phyloP scores from a whole-genome alignment of 2,113 vertebrate species.

The Ammospiza nelsoni region DNA sequence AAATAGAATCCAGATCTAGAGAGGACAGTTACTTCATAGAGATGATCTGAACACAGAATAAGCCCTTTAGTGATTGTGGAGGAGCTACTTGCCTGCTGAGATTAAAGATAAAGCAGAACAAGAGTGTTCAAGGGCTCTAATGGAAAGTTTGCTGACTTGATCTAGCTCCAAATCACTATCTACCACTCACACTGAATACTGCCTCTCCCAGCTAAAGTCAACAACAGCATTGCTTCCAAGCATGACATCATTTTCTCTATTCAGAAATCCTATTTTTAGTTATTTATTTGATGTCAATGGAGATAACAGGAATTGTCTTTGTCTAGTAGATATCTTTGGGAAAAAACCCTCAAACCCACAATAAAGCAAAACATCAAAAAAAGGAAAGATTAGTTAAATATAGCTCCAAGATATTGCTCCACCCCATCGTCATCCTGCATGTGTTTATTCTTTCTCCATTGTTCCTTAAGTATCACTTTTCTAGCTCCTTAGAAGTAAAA shows the following conservation, averaged over 20 bases:
- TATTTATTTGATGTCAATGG: background rate
- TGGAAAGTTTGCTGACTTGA: background rate
- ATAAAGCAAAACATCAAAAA: background rate
- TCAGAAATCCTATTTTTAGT: slow-evolving; percentile 7
- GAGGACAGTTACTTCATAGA: background rate
- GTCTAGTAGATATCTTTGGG: background rate
- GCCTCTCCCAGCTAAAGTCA: background rate
- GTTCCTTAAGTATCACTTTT: slow-evolving; percentile 11
- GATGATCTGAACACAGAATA: background rate
- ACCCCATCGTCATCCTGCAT: background rate
- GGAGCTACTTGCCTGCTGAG: background rate
- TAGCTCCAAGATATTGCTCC: background rate
- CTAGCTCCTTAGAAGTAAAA: background rate
- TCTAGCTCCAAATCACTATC: background rate
- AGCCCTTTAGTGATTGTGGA: background rate
- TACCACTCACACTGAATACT: background rate
- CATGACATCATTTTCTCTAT: background rate
- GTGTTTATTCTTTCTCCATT: background rate
- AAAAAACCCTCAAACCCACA: background rate
- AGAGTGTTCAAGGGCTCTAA: background rate
- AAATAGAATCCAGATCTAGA: background rate
- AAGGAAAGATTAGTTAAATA: background rate
- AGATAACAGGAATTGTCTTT: background rate
- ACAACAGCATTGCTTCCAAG: background rate
- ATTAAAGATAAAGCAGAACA: background rate